Evolutionary conservation across 2,113 vertebrate genomes (phyloP).

Genomic region (Calyptommatus sinebrachiatus): DNA sequence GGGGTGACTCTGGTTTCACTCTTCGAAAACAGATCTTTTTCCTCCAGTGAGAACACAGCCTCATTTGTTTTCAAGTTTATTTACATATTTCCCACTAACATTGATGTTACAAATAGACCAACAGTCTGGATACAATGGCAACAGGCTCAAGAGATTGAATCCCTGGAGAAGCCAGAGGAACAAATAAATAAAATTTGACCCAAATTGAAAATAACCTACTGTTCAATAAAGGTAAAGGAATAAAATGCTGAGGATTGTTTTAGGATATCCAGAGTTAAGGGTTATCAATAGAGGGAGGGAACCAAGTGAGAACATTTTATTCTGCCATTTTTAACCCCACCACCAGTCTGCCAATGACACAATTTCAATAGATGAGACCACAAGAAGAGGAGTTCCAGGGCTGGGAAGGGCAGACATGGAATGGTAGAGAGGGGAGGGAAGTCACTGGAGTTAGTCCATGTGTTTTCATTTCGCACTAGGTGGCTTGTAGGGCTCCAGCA

Average conservation of each 20-base stretch:
- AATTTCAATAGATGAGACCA: background rate
- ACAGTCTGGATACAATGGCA: background rate
- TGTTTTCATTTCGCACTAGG: slow-evolving; percentile 74
- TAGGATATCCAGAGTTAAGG: slow-evolving; percentile 8
- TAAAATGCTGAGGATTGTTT: background rate
- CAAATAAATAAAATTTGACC: slow-evolving; percentile 2
- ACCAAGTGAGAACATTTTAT: background rate
- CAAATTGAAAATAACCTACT: slow-evolving; percentile 14
- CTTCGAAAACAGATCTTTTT: too few species aligned
- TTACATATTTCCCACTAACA: slow-evolving; percentile 25
- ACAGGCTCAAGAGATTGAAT: background rate
- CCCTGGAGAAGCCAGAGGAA: slow-evolving; percentile 2
- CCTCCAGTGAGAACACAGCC: background rate
- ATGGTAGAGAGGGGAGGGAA: background rate
- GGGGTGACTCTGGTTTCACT: too few species aligned
- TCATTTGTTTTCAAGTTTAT: slow-evolving; percentile 31
- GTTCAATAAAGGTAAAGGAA: slow-evolving; percentile 1
- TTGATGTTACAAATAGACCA: background rate
- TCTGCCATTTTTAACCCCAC: slow-evolving; percentile 1
- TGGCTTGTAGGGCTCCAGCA: slow-evolving; percentile 89
- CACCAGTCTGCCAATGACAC: background rate
- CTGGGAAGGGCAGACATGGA: slow-evolving; percentile 51
- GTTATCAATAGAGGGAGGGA: slow-evolving; percentile 26
- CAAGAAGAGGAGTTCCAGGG: slow-evolving; percentile 2
- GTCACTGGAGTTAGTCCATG: background rate